Base-by-base conservation (phyloP, 2,113 vertebrate species). In the Prionailurus bengalensis region DNA sequence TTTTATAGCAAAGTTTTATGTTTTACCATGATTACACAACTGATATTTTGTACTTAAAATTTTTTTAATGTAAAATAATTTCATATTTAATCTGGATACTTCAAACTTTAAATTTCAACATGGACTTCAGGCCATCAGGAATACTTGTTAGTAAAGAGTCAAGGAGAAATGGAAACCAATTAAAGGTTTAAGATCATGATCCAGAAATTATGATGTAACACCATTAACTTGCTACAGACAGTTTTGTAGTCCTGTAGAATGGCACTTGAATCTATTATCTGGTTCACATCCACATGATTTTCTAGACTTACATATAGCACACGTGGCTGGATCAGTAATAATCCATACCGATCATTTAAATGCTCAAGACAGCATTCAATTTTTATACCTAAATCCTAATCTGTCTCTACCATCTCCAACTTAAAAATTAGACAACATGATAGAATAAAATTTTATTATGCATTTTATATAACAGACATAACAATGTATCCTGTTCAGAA, bases 1-100 rank as follows among this genome's bases (percentile, higher is more conserved):
- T 96, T 97, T 98, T 96, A 98, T 97, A 98, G 96, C 98, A 98
- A 97, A 97, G 84, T 91, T 97, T 97, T 97, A 98, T 98, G 97
- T 97, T 98, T 98, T 96, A 98, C 97, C 97, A 97, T 91, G 94
- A 95, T 98, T 94, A 98, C 91, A 97, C 97, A 97, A 97, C 85
- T 97, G 97, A 97, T 97, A 98, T 89, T 98, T 95, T 98, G 89
- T 90, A 98, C 97, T 97, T 94, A 84, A 93, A 96, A 73, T 89
- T 92, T 97, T 84, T 96, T 92, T n/a, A 90, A 97, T 98, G 91
- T 94, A 97, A 96, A 96, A 94, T 98, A 97, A 96, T 94, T 96
- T 97, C 95, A 95, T 98, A 95, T 98, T 96, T 98, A 70, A 97
- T 95, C 92, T 98, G 91, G 91, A 97, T 82, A 98, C 95, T 95